These are phyloP conservation scores for Tetramorium simillimum DNA, from an alignment of 1,140 invertebrate genomes.

Conservation along the genomic window DNA sequence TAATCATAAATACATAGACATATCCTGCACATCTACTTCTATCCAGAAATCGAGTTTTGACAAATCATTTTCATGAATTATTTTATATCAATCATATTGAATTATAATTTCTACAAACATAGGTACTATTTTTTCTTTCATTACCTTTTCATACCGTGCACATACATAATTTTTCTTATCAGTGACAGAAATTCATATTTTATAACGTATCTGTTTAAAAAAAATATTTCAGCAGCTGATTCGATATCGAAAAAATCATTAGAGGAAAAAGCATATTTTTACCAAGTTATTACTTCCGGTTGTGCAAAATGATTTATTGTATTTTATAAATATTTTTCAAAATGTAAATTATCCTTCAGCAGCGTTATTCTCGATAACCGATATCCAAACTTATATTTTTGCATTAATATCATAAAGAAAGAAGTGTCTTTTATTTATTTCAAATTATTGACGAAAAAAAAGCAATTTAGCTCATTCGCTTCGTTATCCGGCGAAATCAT, in stretches of 20 bases:
- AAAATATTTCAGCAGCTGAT: neutral
- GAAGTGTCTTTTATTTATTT: slow-evolving; percentile 24
- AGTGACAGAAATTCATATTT: neutral
- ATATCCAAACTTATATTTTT: slow-evolving; percentile 20
- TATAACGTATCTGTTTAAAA: neutral
- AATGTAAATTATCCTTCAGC: neutral
- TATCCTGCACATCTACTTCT: neutral
- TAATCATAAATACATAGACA: neutral
- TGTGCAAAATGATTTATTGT: neutral
- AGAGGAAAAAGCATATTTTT: neutral
- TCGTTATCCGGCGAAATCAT: neutral
- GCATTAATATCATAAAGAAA: slow-evolving; percentile 5
- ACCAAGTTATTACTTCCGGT: neutral
- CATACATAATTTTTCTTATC: neutral
- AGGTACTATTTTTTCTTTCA: neutral
- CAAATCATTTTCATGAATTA: neutral
- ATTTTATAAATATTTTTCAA: neutral
- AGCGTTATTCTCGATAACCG: slow-evolving; percentile 15
- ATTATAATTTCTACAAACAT: neutral
- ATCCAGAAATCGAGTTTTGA: neutral
- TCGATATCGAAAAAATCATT: neutral
- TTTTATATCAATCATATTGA: neutral
- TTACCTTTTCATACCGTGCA: neutral
- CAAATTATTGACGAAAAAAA: neutral
- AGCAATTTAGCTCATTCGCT: slow-evolving; percentile 5